phyloP scores from a whole-genome alignment of 2,888 invertebrate genomes.

The Lordiphosa andalusiaca region DNA sequence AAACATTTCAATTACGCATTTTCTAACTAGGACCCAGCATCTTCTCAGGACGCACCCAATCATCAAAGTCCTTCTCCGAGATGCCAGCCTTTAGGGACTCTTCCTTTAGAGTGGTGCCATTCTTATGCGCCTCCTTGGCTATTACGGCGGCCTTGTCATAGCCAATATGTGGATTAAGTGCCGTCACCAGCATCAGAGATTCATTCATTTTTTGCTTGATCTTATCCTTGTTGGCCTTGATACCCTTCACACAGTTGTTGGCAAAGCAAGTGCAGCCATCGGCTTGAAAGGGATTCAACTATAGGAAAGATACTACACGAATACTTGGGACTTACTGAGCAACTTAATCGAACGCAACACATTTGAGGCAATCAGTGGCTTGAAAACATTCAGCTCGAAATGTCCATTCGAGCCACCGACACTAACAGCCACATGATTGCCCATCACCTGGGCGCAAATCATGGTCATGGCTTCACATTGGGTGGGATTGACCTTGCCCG shows the following conservation, averaged over 20 bases:
- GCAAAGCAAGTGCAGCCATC: constrained; percentile 91
- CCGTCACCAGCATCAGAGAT: constrained; percentile 97
- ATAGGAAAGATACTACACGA: neutral
- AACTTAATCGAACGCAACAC: constrained; percentile 92
- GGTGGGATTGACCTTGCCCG: constrained; percentile 99
- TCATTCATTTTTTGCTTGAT: constrained; percentile 92
- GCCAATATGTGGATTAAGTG: constrained; percentile 97
- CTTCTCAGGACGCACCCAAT: constrained; percentile 93
- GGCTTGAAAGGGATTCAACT: constrained; percentile 75
- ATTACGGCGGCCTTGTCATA: constrained; percentile 97
- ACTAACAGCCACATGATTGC: constrained; percentile 96
- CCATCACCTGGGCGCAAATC: constrained; percentile 97
- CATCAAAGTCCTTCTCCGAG: constrained; percentile 90
- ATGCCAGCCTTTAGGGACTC: constrained; percentile 91
- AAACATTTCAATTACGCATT: too few species aligned
- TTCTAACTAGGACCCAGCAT: constrained; percentile 90
- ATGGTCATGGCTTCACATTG: constrained; percentile 99
- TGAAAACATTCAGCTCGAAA: constrained; percentile 99
- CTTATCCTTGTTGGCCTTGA: constrained; percentile 86
- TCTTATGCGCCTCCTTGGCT: constrained; percentile 96
- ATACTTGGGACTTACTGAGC: constrained; percentile 82
- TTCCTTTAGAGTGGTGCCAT: constrained; percentile 91
- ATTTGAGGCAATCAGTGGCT: constrained; percentile 96
- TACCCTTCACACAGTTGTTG: constrained; percentile 91
- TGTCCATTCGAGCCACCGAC: constrained; percentile 97